These are phyloP conservation scores for Epinotia bilunana DNA, from an alignment of 2,888 invertebrate species.

Conservation along the genomic window DNA sequence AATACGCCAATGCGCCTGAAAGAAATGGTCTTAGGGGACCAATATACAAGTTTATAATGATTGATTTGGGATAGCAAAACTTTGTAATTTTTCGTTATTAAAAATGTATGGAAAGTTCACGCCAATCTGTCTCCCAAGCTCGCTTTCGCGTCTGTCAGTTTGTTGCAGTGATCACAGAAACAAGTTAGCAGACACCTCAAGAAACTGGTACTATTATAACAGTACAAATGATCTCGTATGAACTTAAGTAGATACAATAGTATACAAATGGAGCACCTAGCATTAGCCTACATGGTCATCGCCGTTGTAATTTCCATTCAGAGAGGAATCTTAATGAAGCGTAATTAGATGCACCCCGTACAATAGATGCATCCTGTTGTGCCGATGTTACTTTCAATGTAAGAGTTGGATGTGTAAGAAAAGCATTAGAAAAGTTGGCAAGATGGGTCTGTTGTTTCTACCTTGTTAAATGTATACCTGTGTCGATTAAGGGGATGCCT, in stretches of 20 bases:
- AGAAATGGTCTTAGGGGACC: too few relatives aligned
- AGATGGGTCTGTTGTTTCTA: too few relatives aligned
- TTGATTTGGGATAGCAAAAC: too few relatives aligned
- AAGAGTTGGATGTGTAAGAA: not conserved
- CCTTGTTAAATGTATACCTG: too few relatives aligned
- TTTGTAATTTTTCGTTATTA: too few relatives aligned
- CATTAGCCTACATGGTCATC: conserved; percentile 37
- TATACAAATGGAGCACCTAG: conserved; percentile 13
- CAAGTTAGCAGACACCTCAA: not conserved
- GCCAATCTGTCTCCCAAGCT: too few relatives aligned
- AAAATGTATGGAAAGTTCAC: too few relatives aligned
- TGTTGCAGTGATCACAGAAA: not conserved
- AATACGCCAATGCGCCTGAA: too few relatives aligned
- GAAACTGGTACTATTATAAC: not conserved
- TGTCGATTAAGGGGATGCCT: too few relatives aligned
- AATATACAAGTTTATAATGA: too few relatives aligned
- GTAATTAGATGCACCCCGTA: conserved; percentile 40
- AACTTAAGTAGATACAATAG: conserved; percentile 10
- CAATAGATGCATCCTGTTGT: conserved; percentile 33
- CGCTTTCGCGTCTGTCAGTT: too few relatives aligned
- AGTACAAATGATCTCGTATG: not conserved
- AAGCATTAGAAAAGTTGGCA: not conserved
- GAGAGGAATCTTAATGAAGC: conserved; percentile 35
- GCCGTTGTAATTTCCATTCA: conserved; percentile 35
- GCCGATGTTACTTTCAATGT: not conserved